Evolutionary conservation across 1,140 invertebrate species (phyloP).

Genomic region (Philopotamus ludificatus): DNA sequence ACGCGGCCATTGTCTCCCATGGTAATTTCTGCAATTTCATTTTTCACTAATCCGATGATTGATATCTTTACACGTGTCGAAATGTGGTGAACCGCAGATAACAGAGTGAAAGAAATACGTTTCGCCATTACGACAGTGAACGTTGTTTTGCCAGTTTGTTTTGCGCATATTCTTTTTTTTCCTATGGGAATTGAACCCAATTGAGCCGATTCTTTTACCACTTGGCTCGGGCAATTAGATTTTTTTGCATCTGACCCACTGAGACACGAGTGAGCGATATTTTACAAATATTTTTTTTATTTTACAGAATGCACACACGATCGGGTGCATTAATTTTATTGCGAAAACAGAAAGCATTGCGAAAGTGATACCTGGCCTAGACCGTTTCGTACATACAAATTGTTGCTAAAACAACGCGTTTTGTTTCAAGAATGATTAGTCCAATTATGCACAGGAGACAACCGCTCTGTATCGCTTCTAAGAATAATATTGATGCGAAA

Average conservation of each 20-base stretch:
- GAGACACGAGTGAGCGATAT: not conserved
- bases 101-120: not conserved
- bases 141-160: conserved; percentile 4
- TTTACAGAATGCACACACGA: not conserved
- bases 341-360: not conserved
- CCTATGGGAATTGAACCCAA: conserved; percentile 5
- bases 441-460: too few species aligned
- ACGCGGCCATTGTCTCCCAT: too few species aligned
- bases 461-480: too few species aligned
- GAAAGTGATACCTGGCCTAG: not conserved
- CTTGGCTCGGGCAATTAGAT: not conserved
- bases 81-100: not conserved
- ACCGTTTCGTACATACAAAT: too few species aligned
- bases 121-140: not conserved
- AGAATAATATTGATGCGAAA: too few species aligned
- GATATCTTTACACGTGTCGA: not conserved
- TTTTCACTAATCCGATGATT: not conserved
- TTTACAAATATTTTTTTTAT: not conserved
- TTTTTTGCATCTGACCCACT: not conserved
- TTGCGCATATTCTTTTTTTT: conserved; percentile 1
- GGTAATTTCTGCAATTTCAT: not conserved
- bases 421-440: too few species aligned
- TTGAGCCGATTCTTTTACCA: not conserved
- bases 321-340: not conserved
- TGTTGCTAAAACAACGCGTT: too few species aligned